A percentile compares a stretch with the other conserved stretches of the same genome.
phyloP scores from a whole-genome alignment of 64 coral and sea anemone genomes.

The Montipora cactus region DNA sequence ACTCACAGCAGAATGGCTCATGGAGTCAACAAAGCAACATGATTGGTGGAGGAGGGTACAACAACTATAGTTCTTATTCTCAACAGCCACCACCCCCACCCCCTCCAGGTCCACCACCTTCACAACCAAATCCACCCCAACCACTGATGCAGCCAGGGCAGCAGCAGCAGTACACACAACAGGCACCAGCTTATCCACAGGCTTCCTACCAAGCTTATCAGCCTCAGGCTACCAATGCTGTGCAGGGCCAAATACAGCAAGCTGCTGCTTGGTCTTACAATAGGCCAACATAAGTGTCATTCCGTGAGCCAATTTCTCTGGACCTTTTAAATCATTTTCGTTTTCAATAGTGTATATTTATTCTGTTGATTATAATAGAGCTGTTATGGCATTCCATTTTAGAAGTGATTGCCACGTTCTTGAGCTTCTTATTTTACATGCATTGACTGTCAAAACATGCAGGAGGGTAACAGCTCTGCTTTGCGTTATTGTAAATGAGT shows the following conservation, averaged over 20 bases:
- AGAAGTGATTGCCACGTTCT: background rate
- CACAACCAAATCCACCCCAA: conserved; percentile 60
- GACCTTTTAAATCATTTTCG: background rate
- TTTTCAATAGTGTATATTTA: conserved; percentile 17
- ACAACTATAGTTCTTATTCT: conserved; percentile 30
- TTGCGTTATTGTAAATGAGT: background rate
- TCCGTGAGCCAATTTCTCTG: background rate
- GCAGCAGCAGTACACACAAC: conserved; percentile 71
- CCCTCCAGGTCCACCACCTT: conserved; percentile 56
- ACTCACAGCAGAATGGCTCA: conserved; percentile 65
- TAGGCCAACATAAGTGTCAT: background rate
- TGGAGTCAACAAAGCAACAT: conserved; percentile 54
- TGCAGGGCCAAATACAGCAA: conserved; percentile 36
- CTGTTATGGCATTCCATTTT: background rate
- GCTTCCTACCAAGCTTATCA: conserved; percentile 41
- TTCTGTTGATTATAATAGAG: background rate
- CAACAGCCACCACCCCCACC: conserved; percentile 69
- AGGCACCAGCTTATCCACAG: conserved; percentile 59
- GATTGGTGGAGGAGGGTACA: conserved; percentile 42
- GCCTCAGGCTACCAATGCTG: conserved; percentile 48
- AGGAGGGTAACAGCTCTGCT: background rate
- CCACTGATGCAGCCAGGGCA: conserved; percentile 78
- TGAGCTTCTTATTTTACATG: background rate
- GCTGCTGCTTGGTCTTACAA: conserved; percentile 26
- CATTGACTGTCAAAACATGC: background rate